Conservation (phyloP, 2,888 invertebrate genomes). For the Hypena proboscidalis region DNA sequence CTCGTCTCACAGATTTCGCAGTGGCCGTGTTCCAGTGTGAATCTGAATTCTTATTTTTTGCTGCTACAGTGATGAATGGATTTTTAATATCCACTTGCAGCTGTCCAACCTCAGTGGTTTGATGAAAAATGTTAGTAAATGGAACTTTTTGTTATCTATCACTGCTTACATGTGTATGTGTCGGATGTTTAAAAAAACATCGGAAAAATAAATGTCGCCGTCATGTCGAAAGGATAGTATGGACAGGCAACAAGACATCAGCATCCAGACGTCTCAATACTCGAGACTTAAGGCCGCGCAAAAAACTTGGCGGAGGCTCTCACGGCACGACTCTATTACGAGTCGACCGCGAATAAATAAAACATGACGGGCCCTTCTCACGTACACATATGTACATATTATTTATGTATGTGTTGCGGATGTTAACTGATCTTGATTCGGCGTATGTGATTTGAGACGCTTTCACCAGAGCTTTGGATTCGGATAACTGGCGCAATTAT, state of each 20-base stretch:
- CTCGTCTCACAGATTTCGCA: constrained; percentile 79
- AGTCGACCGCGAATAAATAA: constrained; percentile 82
- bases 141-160: constrained; percentile 47
- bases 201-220: constrained; percentile 72
- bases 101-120: constrained; percentile 60
- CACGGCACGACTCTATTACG: constrained; percentile 84
- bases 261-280: constrained; percentile 84
- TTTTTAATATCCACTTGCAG: constrained; percentile 80
- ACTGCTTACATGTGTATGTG: constrained; percentile 32
- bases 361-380: constrained; percentile 84
- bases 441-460: constrained; percentile 75
- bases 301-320: constrained; percentile 81
- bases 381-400: constrained; percentile 69
- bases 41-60: constrained; percentile 81
- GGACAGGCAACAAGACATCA: constrained; percentile 82
- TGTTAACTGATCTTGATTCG: constrained; percentile 79
- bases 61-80: constrained; percentile 75
- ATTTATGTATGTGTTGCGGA: constrained; percentile 68
- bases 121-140: constrained; percentile 63
- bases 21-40: constrained; percentile 77
- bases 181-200: constrained; percentile 56
- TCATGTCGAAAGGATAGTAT: constrained; percentile 76
- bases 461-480: constrained; percentile 59
- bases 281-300: constrained; percentile 69
- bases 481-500: constrained; percentile 48